A percentile compares a stretch with the other conserved stretches of the same genome.
phyloP scores from a whole-genome alignment of 2,888 invertebrate genomes.

The Actias luna region DNA sequence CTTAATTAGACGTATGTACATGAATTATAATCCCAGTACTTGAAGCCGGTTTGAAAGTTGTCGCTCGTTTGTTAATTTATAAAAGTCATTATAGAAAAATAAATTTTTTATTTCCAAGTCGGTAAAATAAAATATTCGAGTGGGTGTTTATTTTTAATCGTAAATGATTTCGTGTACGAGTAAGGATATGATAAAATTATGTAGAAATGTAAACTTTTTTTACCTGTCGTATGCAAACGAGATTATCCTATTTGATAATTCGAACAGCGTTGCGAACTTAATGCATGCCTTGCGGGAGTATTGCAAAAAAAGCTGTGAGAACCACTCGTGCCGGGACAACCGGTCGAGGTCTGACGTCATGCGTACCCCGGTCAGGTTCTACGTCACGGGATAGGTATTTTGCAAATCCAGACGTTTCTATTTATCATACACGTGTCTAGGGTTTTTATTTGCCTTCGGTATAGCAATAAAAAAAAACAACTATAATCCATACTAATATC shows the following conservation, averaged over 20 bases:
- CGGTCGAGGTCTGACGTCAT: slow-evolving; percentile 1
- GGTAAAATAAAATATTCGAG: too few species aligned
- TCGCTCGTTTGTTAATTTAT: not conserved
- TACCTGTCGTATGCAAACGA: not conserved
- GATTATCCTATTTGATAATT: not conserved
- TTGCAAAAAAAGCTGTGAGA: slow-evolving; percentile 10
- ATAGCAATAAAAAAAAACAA: too few species aligned
- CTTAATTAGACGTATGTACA: slow-evolving; percentile 1
- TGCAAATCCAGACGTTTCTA: not conserved
- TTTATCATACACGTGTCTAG: not conserved
- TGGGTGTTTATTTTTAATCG: too few species aligned
- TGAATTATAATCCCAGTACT: not conserved
- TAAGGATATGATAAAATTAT: not conserved
- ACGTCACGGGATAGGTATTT: slow-evolving; percentile 9
- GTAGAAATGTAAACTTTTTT: not conserved
- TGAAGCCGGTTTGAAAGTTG: not conserved
- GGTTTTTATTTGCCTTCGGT: not conserved
- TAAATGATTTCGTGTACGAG: too few species aligned
- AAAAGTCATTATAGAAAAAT: too few species aligned
- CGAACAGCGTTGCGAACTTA: not conserved
- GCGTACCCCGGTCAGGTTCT: not conserved
- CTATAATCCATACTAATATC: too few species aligned
- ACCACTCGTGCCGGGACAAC: slow-evolving; percentile 3
- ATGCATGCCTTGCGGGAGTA: slow-evolving; percentile 2
- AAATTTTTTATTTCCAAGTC: too few species aligned